Percentiles rank a stretch among this genome's conserved stretches.
Conservation (phyloP, 2,113 vertebrate genomes). For the Murina feae region DNA sequence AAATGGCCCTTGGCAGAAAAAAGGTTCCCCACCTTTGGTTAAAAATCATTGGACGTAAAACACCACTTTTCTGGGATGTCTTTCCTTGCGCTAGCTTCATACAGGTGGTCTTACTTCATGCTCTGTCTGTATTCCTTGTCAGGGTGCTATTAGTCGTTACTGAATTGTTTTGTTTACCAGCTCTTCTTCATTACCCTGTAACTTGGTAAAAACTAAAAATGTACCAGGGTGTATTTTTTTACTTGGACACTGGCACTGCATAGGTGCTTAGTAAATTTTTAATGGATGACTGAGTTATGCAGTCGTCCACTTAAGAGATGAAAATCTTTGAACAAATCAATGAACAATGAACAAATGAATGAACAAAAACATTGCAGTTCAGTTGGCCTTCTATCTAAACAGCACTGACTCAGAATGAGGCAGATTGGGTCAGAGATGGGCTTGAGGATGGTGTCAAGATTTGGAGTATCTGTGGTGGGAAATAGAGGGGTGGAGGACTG, state of each 20-base stretch:
- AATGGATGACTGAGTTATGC: not conserved
- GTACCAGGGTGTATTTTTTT: not conserved
- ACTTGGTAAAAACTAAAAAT: not conserved
- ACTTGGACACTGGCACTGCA: not conserved
- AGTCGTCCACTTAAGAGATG: not conserved
- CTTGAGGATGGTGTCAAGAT: not conserved
- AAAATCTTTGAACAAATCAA: not conserved
- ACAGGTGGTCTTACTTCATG: not conserved
- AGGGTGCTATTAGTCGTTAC: not conserved
- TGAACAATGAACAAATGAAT: not conserved
- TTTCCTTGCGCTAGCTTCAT: not conserved
- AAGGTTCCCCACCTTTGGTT: too few relatives aligned
- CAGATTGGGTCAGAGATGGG: not conserved
- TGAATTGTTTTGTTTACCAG: not conserved
- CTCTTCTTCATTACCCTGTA: not conserved
- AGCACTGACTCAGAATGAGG: not conserved
- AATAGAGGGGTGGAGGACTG: not conserved
- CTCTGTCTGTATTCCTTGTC: not conserved
- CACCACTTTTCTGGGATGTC: not conserved
- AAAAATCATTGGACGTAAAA: not conserved
- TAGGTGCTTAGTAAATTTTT: not conserved
- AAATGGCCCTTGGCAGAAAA: too few relatives aligned
- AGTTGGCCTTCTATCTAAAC: not conserved
- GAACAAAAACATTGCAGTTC: not conserved
- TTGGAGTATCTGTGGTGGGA: not conserved